Evolutionary conservation across 2,113 vertebrate genomes (phyloP).

Genomic region (Labeo catla): DNA sequence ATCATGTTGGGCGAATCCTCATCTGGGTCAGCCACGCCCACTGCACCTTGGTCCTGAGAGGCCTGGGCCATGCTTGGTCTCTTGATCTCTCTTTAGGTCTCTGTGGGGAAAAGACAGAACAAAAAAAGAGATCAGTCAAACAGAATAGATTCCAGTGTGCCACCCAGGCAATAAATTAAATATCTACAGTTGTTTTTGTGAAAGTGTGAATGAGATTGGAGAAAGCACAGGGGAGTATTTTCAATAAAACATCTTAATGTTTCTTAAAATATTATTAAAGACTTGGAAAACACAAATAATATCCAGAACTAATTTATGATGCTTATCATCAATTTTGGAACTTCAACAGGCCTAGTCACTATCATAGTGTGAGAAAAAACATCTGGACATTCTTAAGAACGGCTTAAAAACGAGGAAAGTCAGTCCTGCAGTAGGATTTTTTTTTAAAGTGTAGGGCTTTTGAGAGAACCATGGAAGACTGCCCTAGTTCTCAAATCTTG

Average conservation of each 20-base stretch:
- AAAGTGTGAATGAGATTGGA: neutral
- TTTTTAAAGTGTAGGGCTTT: neutral
- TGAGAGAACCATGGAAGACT: neutral
- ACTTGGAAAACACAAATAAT: neutral
- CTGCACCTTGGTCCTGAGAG: conserved; percentile 75
- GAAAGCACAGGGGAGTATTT: neutral
- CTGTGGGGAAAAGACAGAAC: conserved; percentile 17
- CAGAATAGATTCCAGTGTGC: neutral
- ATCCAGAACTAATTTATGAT: no score
- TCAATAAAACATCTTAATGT: neutral
- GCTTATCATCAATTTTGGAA: neutral
- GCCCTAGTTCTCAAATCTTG: conserved; percentile 14
- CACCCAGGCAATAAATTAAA: conserved; percentile 28
- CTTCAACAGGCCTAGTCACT: neutral
- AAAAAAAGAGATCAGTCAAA: conserved; percentile 58
- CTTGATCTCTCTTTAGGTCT: conserved; percentile 35
- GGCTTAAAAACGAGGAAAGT: neutral
- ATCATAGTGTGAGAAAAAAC: neutral
- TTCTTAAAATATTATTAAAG: neutral
- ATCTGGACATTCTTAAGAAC: neutral
- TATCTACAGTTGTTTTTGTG: conserved; percentile 36
- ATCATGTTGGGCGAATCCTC: conserved; percentile 96
- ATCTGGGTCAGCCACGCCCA: conserved; percentile 81
- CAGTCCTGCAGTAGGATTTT: neutral
- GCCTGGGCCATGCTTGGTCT: conserved; percentile 84